Base-by-base conservation (phyloP, 2,113 vertebrate species). In the Platichthys stellatus region DNA sequence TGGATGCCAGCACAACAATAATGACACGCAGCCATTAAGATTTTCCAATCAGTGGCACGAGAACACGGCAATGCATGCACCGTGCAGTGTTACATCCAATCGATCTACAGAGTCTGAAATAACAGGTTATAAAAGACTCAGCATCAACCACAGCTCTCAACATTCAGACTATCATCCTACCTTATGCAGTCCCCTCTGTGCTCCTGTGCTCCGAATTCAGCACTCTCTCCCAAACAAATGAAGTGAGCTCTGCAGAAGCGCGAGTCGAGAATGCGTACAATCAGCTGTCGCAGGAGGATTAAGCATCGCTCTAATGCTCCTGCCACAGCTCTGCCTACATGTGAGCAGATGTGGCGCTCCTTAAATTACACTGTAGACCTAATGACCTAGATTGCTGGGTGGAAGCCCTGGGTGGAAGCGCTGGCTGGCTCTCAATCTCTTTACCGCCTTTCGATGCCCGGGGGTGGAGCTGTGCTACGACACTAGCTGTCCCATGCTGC, bases 371-470 rank as follows among this genome's bases (percentile, higher is more conserved):
- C 78, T 78, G 86, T 66, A 91, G 93, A 92, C 93, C 90, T 91
- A 93, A 91, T 93, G 93, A 94, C 92, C 92, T 82, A 93, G 83
- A 93, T 93, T 87, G 74, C 82, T 62, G 72, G 54, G 82, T 64
- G 77, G 69, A 80, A 77, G 84, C 63, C 57, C 77, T 31, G 72
- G 24, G 74, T 72, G 74, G 53, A 67, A 65, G 74, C 21, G 24
- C 49, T 76, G 85, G 78, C 88, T 78, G 69, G 31, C 74, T 86
- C 81, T 82, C 83, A 71, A 83, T 90, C 83, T 82, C 74, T 78
- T 81, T 72, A 79, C 72, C 13, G 74, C 28, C 66, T 83, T 63
- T 54, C 61, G 67, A 43, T 80, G 67, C 60, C 54, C 31, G 6
- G 53, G 11, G 66, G 49, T 66, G 77, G 76, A 75, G 62, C 72